Percentiles rank a stretch among this genome's conserved stretches.
These are phyloP conservation scores for Drosophila conformis DNA, from an alignment of 2,888 invertebrate genomes.

Conservation along the genomic window DNA sequence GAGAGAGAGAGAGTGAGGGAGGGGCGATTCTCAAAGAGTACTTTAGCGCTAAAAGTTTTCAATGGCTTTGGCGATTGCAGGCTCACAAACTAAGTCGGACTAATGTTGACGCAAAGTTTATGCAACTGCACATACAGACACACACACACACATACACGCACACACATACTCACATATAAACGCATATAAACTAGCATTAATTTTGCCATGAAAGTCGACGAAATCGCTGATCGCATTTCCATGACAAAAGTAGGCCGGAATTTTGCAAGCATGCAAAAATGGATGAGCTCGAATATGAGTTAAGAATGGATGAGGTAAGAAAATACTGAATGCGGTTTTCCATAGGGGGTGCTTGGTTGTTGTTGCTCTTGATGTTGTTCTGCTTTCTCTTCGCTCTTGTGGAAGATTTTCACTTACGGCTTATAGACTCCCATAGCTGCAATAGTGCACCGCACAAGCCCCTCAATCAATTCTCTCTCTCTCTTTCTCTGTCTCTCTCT, in stretches of 20 bases:
- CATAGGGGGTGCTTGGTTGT: constrained; percentile 5
- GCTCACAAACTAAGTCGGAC: constrained; percentile 53
- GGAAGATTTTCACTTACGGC: constrained; percentile 59
- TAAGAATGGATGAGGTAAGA: no score
- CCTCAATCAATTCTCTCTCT: constrained; percentile 17
- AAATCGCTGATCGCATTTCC: constrained; percentile 53
- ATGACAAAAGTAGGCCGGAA: constrained; percentile 55
- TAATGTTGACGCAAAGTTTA: constrained; percentile 51
- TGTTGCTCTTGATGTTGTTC: constrained; percentile 9
- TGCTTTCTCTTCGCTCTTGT: constrained; percentile 1
- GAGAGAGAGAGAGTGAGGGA: neutral
- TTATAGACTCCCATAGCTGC: constrained; percentile 48
- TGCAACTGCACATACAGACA: constrained; percentile 27
- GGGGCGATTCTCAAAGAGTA: constrained; percentile 47
- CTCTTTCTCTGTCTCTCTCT: neutral
- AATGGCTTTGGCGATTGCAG: constrained; percentile 64
- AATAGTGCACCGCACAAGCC: constrained; percentile 46
- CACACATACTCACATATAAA: constrained; percentile 1
- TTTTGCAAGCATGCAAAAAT: constrained; percentile 22
- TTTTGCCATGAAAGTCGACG: constrained; percentile 49
- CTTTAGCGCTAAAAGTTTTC: constrained; percentile 73
- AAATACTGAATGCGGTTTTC: constrained; percentile 3
- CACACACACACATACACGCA: constrained; percentile 15
- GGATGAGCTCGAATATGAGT: neutral
- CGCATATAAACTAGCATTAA: constrained; percentile 27